phyloP scores from a whole-genome alignment of 2,888 invertebrate genomes.

The Drosophila vallismaia region DNA sequence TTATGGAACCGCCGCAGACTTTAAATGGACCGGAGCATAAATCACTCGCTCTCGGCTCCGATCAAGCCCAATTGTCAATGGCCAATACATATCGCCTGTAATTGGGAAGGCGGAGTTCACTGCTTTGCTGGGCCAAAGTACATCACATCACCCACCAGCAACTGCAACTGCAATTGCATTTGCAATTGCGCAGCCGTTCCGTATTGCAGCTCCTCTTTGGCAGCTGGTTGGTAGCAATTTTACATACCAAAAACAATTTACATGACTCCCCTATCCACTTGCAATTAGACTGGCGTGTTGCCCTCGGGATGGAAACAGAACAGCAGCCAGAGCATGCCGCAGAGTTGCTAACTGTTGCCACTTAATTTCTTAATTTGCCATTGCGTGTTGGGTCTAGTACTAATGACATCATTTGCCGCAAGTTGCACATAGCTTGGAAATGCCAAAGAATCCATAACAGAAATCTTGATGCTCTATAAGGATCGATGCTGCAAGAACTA shows the following conservation, averaged over 20 bases:
- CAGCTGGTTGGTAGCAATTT: constrained; percentile 41
- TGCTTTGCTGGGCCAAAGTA: constrained; percentile 6
- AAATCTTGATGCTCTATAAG: constrained; percentile 28
- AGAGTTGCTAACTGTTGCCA: constrained; percentile 65
- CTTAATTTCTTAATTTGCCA: constrained; percentile 72
- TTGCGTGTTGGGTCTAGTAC: constrained; percentile 58
- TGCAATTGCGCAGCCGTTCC: constrained; percentile 1
- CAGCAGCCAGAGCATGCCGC: constrained; percentile 58
- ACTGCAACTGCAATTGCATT: constrained; percentile 14
- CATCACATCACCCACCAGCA: constrained; percentile 51
- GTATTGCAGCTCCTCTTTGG: constrained; percentile 11
- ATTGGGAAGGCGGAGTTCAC: constrained; percentile 55
- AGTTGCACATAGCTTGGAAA: constrained; percentile 55
- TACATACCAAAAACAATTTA: constrained; percentile 47
- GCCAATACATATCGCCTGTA: constrained; percentile 61
- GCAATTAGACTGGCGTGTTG: constrained; percentile 71
- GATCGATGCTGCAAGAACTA: constrained; percentile 3
- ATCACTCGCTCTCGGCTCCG: constrained; percentile 59
- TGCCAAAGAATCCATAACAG: constrained; percentile 24
- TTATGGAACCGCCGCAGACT: constrained; percentile 81
- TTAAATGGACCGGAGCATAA: constrained; percentile 78
- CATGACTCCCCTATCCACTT: constrained; percentile 61
- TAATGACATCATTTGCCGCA: constrained; percentile 72
- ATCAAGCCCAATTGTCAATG: constrained; percentile 67
- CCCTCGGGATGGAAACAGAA: constrained; percentile 49